Percentiles rank a stretch among this genome's conserved stretches.
Evolutionary conservation across 2,888 invertebrate species (phyloP).

Genomic region (Tineola bisselliella): DNA sequence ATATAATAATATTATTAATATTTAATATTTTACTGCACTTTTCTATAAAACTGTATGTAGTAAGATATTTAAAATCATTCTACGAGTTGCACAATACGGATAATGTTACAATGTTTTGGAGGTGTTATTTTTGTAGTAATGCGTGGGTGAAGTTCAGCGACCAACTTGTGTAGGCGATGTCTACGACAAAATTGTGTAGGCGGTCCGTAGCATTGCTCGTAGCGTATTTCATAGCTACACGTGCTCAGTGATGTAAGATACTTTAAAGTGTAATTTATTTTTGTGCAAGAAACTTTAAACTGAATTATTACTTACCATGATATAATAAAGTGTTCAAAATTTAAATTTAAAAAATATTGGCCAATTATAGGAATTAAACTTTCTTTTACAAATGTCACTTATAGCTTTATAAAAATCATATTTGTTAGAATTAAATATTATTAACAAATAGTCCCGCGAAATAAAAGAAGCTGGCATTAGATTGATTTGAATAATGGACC

Average conservation of each 20-base stretch:
- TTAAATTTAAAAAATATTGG: not conserved
- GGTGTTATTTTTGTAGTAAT: not conserved
- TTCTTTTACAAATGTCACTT: not conserved
- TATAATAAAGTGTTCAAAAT: not conserved
- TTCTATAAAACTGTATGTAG: too few species aligned
- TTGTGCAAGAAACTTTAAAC: not conserved
- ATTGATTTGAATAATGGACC: not conserved
- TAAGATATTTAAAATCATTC: not conserved
- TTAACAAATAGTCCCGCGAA: not conserved
- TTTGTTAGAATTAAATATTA: not conserved
- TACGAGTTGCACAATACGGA: not conserved
- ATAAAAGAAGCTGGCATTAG: not conserved
- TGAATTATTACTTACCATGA: not conserved
- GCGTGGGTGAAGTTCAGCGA: slow-evolving; percentile 12
- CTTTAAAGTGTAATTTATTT: not conserved
- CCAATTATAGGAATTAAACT: not conserved
- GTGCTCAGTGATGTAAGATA: slow-evolving; percentile 3
- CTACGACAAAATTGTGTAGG: slow-evolving; percentile 55
- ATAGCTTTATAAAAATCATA: not conserved
- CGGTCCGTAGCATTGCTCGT: slow-evolving; percentile 39
- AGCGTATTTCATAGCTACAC: slow-evolving; percentile 30
- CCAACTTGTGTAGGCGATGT: slow-evolving; percentile 52
- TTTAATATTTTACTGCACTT: too few species aligned
- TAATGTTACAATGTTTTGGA: not conserved
- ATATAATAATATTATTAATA: too few species aligned